A percentile compares a stretch with the other conserved stretches of the same genome.
These are phyloP conservation scores for Dendrolimus punctatus DNA, from an alignment of 1,140 invertebrate species.

Conservation along the genomic window DNA sequence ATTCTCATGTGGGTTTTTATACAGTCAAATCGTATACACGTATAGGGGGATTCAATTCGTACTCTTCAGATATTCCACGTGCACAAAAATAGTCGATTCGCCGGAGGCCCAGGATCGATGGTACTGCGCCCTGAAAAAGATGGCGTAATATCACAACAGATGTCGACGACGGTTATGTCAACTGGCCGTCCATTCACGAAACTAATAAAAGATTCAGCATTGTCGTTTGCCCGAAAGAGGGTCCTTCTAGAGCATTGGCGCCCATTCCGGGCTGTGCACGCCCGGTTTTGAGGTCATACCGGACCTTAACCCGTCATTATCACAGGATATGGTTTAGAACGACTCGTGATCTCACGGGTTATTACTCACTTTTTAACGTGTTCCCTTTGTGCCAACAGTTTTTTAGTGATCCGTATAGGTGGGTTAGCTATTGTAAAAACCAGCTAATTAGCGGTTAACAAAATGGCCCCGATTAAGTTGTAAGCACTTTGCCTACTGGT, in stretches of 20 bases:
- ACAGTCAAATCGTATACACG: constrained; percentile 13
- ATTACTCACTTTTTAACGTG: constrained; percentile 17
- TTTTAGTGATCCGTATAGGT: background rate
- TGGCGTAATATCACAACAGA: constrained; percentile 67
- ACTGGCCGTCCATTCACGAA: constrained; percentile 61
- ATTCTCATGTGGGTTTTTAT: too few relatives aligned
- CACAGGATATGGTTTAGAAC: constrained; percentile 24
- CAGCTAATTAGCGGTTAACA: too few relatives aligned
- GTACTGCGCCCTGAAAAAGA: constrained; percentile 41
- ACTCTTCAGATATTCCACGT: constrained; percentile 48
- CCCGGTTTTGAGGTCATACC: constrained; percentile 35
- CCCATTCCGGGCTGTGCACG: constrained; percentile 29
- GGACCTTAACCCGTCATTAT: constrained; percentile 39
- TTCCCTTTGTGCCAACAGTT: constrained; percentile 12
- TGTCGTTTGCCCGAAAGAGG: constrained; percentile 56
- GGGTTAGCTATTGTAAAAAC: too few relatives aligned
- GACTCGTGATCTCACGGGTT: constrained; percentile 20
- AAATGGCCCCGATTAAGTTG: too few relatives aligned
- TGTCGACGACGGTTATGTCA: constrained; percentile 66
- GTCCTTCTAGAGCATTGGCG: constrained; percentile 48
- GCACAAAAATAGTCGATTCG: constrained; percentile 42
- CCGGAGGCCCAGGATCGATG: constrained; percentile 34
- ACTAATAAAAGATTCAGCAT: constrained; percentile 70
- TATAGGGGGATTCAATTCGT: constrained; percentile 42
- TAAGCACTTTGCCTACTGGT: too few relatives aligned